phyloP scores from a whole-genome alignment of 2,888 invertebrate species.

The Eupeodes luniger region DNA sequence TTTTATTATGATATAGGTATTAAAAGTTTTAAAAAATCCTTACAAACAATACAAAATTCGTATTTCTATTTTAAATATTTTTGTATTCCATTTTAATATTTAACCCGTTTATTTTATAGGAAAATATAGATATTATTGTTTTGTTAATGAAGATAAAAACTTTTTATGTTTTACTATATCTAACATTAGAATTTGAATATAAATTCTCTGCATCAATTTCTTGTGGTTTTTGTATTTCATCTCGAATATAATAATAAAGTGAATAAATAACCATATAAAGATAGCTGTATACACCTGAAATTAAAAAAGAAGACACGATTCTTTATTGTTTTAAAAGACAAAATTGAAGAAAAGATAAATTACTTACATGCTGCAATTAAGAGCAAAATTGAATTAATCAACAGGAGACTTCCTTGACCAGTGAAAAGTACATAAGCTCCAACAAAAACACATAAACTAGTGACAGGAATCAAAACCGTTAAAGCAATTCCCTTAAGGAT shows the following conservation, averaged over 20 bases:
- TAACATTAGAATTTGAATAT: neutral
- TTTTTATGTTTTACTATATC: conserved; percentile 9
- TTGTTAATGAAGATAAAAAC: neutral
- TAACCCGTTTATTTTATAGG: no score
- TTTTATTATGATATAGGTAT: no score
- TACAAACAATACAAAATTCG: no score
- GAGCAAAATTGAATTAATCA: neutral
- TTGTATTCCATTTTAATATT: no score
- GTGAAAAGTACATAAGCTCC: neutral
- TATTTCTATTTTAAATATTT: no score
- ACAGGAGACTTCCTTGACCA: neutral
- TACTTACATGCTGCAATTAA: neutral
- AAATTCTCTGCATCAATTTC: conserved; percentile 1
- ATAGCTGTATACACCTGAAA: neutral
- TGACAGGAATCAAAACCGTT: neutral
- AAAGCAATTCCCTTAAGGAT: conserved; percentile 1
- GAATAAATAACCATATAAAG: neutral
- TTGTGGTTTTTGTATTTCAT: neutral
- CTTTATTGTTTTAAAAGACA: neutral
- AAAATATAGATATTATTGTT: no score
- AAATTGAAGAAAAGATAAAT: neutral
- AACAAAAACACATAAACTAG: neutral
- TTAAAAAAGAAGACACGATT: neutral
- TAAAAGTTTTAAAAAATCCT: no score
- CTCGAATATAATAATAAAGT: conserved; percentile 8